Base-by-base conservation (phyloP, 2,888 invertebrate genomes). In the Caenorhabditis uteleia region DNA sequence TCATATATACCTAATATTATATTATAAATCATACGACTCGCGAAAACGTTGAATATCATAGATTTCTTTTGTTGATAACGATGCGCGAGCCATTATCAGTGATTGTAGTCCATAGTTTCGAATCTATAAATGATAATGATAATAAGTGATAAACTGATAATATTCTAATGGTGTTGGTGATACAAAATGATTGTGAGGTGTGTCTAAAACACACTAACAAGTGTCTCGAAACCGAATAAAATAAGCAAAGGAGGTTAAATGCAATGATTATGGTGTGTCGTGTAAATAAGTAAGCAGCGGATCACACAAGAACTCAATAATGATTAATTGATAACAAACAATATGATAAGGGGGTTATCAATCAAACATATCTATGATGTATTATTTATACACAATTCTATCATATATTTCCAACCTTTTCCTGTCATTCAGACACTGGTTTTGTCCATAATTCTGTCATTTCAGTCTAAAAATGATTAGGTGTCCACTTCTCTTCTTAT, bases 21-120 rank as follows among this genome's bases (percentile, higher is more conserved):
- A 34, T 50, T 48, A 62, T 31, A 65, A 45, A 42, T 58, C 25
- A 43, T 55, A 58, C 23, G 50, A 29, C 34, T 65, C 65, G 18
- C 58, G 58, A 43, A 65, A 59, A 27, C 46, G 53, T 25, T 59
- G 54, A 34, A 65, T 65, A 36, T 65, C 65, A 33, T 65, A 59
- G 27, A 65, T 55, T 27, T 59, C 65, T 26, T 72, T 62, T 3
- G 57, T 64, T 14, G 66, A 67, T 25, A 75, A 40, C 12, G 71
- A 69, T 8, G 72, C 74, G 36, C 74, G 57, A 3, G 74, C 74
- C 74, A 75, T 75, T 34, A 75, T 75, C 31, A 75, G 43, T 2
- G 69, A 64, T 39, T 70, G 70, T 10, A 74, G 55, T 8, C 74
- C 74, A 49, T 68, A 69, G 44, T 65, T 49, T 46, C 55, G 57